Evolutionary conservation across 23 tunicate species (phyloP).

Genomic region (Halocynthia aurantium): DNA sequence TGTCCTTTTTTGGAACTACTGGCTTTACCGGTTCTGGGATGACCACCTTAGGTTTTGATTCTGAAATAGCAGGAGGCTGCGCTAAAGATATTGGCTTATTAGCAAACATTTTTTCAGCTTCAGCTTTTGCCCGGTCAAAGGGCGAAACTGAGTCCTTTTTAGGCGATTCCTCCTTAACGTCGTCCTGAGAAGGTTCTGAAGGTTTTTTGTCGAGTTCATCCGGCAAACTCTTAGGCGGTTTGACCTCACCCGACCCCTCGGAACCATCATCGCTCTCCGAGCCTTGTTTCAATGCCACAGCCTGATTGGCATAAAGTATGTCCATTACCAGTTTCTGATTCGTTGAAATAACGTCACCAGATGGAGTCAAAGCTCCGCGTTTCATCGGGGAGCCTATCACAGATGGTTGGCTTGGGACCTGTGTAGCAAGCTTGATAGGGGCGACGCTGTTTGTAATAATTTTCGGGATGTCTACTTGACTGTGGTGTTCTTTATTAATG

Average conservation of each 20-base stretch:
- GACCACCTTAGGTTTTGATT: not conserved
- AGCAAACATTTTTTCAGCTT: slow-evolving; percentile 12
- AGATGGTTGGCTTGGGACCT: not conserved
- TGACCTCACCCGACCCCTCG: slow-evolving; percentile 20
- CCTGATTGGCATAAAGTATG: slow-evolving; percentile 86
- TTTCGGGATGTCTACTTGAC: not conserved
- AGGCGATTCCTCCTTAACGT: not conserved
- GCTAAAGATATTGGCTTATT: not conserved
- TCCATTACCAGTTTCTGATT: slow-evolving; percentile 77
- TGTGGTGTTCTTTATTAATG: too few species aligned
- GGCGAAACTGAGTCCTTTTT: not conserved
- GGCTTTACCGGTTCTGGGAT: slow-evolving; percentile 16
- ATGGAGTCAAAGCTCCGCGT: not conserved
- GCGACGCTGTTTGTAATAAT: not conserved
- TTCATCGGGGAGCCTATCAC: not conserved
- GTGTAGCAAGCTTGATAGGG: not conserved
- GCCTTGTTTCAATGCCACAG: slow-evolving; percentile 44
- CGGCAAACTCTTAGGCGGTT: not conserved
- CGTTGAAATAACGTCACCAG: slow-evolving; percentile 50
- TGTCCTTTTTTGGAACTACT: slow-evolving; percentile 59
- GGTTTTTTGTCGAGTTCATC: not conserved
- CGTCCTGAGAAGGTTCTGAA: not conserved
- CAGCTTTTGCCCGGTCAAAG: slow-evolving; percentile 7
- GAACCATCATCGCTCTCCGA: slow-evolving; percentile 82
- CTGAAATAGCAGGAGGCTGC: not conserved